Conservation (phyloP, 2,888 invertebrate species). For the Spatulosminthurus flaviceps region DNA sequence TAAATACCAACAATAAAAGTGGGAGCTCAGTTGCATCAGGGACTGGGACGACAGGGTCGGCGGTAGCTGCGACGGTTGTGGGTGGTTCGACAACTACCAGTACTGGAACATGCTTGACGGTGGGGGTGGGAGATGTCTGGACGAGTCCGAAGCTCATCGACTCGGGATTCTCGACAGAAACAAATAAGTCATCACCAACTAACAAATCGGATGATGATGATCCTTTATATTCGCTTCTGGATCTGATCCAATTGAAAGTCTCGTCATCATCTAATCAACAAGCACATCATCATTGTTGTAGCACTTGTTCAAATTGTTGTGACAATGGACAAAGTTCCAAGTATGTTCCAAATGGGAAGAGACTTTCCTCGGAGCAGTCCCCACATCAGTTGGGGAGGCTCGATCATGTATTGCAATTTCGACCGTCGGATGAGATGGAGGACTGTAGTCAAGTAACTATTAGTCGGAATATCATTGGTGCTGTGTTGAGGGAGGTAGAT, state of each 20-base stretch:
- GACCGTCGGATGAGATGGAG: slow-evolving; percentile 42
- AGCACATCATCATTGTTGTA: slow-evolving; percentile 24
- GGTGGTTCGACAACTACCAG: slow-evolving; percentile 19
- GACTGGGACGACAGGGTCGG: slow-evolving; percentile 20
- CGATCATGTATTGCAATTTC: slow-evolving; percentile 56
- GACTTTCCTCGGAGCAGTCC: background rate
- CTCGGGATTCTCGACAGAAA: slow-evolving; percentile 61
- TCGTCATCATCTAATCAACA: slow-evolving; percentile 47
- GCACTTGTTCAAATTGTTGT: slow-evolving; percentile 35
- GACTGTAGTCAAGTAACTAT: slow-evolving; percentile 48
- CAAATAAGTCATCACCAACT: slow-evolving; percentile 55
- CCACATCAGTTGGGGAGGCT: slow-evolving; percentile 51
- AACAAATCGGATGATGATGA: slow-evolving; percentile 61
- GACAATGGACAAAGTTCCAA: slow-evolving; percentile 5
- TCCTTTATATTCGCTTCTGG: slow-evolving; percentile 60
- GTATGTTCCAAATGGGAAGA: slow-evolving; percentile 32
- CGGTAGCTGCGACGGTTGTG: slow-evolving; percentile 7
- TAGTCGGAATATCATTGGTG: slow-evolving; percentile 48
- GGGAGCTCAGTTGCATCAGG: slow-evolving; percentile 26
- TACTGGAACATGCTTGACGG: slow-evolving; percentile 33
- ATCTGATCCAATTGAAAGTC: slow-evolving; percentile 62
- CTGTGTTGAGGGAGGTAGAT: slow-evolving; percentile 58
- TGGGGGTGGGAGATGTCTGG: slow-evolving; percentile 42
- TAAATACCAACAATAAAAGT: slow-evolving; percentile 3
- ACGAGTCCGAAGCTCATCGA: slow-evolving; percentile 53